These are phyloP conservation scores for Automeris io DNA, from an alignment of 2,888 invertebrate species.

Conservation along the genomic window DNA sequence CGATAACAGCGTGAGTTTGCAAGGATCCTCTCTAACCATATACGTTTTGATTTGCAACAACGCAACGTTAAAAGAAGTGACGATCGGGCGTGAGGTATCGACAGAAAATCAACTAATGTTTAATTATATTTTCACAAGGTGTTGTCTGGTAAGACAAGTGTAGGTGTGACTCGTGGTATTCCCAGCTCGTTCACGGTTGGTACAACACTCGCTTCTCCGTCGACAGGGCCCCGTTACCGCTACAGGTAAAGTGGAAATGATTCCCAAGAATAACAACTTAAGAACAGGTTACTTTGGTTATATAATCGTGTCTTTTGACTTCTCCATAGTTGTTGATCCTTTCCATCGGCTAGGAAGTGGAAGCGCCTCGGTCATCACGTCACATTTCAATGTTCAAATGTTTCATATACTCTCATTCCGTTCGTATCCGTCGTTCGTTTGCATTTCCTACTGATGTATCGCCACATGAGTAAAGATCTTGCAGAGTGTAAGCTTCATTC, in stretches of 20 bases:
- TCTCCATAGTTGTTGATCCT: slow-evolving; percentile 64
- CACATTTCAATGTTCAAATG: slow-evolving; percentile 13
- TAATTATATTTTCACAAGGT: slow-evolving; percentile 77
- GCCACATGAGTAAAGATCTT: too few species aligned
- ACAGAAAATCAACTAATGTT: slow-evolving; percentile 74
- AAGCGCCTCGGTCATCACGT: slow-evolving; percentile 46
- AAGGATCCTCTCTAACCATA: slow-evolving; percentile 59
- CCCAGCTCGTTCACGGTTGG: slow-evolving; percentile 67
- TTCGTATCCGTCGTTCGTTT: slow-evolving; percentile 51
- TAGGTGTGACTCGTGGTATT: slow-evolving; percentile 72
- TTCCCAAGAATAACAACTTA: slow-evolving; percentile 55
- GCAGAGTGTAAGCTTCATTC: too few species aligned
- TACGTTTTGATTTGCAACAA: slow-evolving; percentile 46
- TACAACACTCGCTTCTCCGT: slow-evolving; percentile 58
- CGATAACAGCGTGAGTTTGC: slow-evolving; percentile 52
- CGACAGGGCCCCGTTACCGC: slow-evolving; percentile 49
- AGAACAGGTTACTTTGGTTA: slow-evolving; percentile 58
- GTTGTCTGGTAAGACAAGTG: slow-evolving; percentile 74
- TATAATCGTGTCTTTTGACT: slow-evolving; percentile 50
- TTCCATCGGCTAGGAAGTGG: slow-evolving; percentile 70
- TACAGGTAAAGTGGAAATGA: slow-evolving; percentile 73
- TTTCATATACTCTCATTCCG: slow-evolving; percentile 17
- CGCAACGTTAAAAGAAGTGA: slow-evolving; percentile 37
- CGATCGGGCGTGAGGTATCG: slow-evolving; percentile 59
- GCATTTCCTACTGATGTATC: slow-evolving; percentile 74